Base-by-base conservation (phyloP, 1,140 invertebrate species). In the Dendrolimus punctatus region DNA sequence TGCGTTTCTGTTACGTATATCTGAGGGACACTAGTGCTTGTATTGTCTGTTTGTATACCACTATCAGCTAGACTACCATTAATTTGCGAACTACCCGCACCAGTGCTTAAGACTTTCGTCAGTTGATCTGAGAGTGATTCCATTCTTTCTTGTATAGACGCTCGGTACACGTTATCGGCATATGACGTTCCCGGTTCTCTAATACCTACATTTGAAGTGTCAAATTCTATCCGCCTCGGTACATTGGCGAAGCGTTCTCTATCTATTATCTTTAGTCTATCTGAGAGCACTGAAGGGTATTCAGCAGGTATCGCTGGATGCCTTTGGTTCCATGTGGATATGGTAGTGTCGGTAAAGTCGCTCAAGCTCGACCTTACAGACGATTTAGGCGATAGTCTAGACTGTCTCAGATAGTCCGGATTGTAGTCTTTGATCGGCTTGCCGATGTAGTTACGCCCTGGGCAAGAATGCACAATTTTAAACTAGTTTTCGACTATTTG, bases 361-460 rank as follows among this genome's bases (percentile, higher is more conserved):
- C 82, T 85, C 67, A 80, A 59, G 53, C 82, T 85, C 65, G 82
- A 85, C 68, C 82, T 69, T 41, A 79, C n/a, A 0, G 82, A 85
- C 58, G 82, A 85, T 51, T 74, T 82, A 57, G 82, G 82, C 51
- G 82, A 84, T 51, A 80, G 49, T 68, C 68, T 66, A 44, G 68
- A 64, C 60, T 80, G 72, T 58, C 74, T 73, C 51, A 84, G 58
- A 52, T 74, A 63, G 37, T 84, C 82, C 38, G 82, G 80, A 51
- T 84, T 81, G 73, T 82, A 85, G 66, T 86, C 83, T 64, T 72
- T 84, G 42, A 86, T 86, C 46, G 83, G 75, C 64, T 75, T 69
- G 9, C 76, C 78, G 75, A 74, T 71, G 79, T 71, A 71, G 58
- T 63, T 76, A 49, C 76, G 68, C 59, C 80, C 83, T 86, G 80